Conservation (phyloP, 2,888 invertebrate genomes). For the Callinectes sapidus region DNA sequence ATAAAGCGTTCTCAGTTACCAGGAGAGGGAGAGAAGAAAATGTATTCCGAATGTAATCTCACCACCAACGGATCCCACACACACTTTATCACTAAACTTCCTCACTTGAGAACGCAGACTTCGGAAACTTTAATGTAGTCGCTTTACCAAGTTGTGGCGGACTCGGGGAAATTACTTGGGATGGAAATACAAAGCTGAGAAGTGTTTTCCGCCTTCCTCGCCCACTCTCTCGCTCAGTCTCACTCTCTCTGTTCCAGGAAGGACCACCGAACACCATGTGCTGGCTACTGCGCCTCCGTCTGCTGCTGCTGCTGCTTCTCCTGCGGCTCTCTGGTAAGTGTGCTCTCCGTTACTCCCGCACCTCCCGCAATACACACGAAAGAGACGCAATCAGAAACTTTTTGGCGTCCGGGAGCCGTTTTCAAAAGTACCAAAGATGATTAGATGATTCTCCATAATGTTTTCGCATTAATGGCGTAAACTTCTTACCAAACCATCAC, state of each 20-base stretch:
- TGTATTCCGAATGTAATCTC: background rate
- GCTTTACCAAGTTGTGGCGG: background rate
- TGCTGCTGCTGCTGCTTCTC: background rate
- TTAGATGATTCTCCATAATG: too few species aligned
- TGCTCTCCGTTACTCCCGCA: background rate
- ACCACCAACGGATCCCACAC: background rate
- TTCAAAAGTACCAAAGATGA: too few species aligned
- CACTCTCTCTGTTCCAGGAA: background rate
- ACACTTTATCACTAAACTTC: background rate
- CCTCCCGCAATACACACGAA: too few species aligned
- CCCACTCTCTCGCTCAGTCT: background rate
- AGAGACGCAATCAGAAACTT: too few species aligned
- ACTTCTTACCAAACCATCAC: too few species aligned
- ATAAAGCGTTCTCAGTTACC: background rate
- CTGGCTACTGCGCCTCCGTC: background rate
- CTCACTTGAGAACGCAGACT: background rate
- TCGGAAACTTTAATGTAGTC: background rate
- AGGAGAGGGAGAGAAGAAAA: background rate
- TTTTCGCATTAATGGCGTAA: too few species aligned
- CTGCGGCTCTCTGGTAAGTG: background rate
- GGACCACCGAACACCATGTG: background rate
- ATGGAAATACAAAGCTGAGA: background rate
- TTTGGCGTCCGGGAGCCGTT: too few species aligned
- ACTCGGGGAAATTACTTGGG: background rate
- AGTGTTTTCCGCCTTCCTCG: background rate